phyloP scores from a whole-genome alignment of 2,888 invertebrate species.

The Dilophus febrilis region DNA sequence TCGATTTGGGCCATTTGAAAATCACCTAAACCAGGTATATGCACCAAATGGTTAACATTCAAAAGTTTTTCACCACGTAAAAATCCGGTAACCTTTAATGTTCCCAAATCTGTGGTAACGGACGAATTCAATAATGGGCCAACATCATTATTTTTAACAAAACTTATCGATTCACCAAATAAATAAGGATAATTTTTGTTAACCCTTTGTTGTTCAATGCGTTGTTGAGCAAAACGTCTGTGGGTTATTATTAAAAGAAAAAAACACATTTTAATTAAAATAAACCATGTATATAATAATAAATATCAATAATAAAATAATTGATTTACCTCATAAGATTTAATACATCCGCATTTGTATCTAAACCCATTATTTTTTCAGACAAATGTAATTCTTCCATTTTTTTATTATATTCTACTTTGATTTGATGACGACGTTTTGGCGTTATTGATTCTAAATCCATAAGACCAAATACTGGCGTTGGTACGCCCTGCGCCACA shows the following conservation, averaged over 20 bases:
- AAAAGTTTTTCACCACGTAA: conserved; percentile 64
- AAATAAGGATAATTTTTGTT: conserved; percentile 66
- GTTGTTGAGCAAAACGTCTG: no score
- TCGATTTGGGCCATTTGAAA: conserved; percentile 78
- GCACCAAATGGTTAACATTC: conserved; percentile 75
- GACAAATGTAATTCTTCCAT: neutral
- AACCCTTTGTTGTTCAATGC: conserved; percentile 70
- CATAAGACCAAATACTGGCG: conserved; percentile 55
- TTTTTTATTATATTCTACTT: conserved; percentile 19
- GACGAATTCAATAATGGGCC: conserved; percentile 12
- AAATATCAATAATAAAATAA: neutral
- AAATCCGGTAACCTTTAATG: conserved; percentile 71
- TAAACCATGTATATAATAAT: no score
- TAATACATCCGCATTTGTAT: conserved; percentile 56
- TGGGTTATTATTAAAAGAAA: no score
- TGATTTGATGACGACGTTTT: conserved; percentile 47
- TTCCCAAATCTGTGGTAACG: conserved; percentile 33
- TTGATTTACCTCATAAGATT: conserved; percentile 37
- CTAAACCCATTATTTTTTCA: conserved; percentile 63
- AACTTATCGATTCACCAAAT: conserved; percentile 63
- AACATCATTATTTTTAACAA: conserved; percentile 31
- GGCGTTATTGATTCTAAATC: conserved; percentile 55
- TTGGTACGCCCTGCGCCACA: conserved; percentile 66
- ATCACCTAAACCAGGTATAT: conserved; percentile 84
- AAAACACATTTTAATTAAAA: neutral